Evolutionary conservation across 2,113 vertebrate genomes (phyloP), one percentile per base, ranked within the genome.

Genomic region (Brachyhypopomus occidentalis): DNA sequence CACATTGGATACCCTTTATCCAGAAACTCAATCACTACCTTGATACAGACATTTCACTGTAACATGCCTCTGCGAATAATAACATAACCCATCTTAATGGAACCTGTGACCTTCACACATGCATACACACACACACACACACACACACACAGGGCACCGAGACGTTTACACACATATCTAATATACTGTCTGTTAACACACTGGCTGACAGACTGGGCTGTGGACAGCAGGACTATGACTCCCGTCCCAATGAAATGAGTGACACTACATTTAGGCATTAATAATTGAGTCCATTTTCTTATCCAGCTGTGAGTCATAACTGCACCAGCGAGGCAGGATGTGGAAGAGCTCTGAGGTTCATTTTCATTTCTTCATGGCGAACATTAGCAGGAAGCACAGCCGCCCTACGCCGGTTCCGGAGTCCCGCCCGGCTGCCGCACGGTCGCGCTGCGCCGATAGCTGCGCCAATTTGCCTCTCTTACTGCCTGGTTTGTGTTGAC

Each of bases 11-110:
- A 92, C 93, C 80, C 92, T 95, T 86, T 95, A 94, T 85, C 91
- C 93, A 30, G 93, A 93, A 78, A 92, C 94, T 85, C 92, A 93
- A 85, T 94, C 94, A 0, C 86, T 95, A 91, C 93, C 94, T 72
- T 66, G 30, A 9, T 41, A 30, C 41, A 45, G 72, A 22, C 25
- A 36, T 58, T 55, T 9, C n/a, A 66, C 6, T 55, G 58, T 17
- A 73, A 56, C 70, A 72, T 38, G 45, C 25, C 80, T 92, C 92
- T 78, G 92, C 93, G 27, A 94, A 94, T 78, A 93, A 91, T 88
- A 91, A 93, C 67, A 92, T 93, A 25, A 88, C 93, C 12, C 73
- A 89, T 87, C 90, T 92, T 84, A 95, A 93, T 93, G 95, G 91
- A 92, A 92, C 7, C 56, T 38, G 60, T 80, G 78, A 34, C 71